Percentiles rank a stretch among this genome's conserved stretches.
Evolutionary conservation across 2,888 invertebrate species (phyloP).

Genomic region (Lathronympha strigana): DNA sequence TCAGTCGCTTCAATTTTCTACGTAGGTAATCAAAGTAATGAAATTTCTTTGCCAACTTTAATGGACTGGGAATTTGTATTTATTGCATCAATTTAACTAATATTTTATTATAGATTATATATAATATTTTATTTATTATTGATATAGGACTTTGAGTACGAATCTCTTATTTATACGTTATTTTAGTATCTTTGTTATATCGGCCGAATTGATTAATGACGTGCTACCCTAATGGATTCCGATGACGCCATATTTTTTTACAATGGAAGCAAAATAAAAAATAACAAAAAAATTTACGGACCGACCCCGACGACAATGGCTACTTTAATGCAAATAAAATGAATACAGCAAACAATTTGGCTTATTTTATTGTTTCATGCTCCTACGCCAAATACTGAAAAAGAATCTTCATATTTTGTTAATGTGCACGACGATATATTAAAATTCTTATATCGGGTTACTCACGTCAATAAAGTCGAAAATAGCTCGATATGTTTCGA

Average conservation of each 20-base stretch:
- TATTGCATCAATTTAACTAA: conserved; percentile 16
- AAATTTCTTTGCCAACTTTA: background rate
- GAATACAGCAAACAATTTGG: conserved; percentile 46
- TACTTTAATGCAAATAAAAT: conserved; percentile 58
- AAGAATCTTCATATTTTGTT: background rate
- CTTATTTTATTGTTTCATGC: conserved; percentile 8
- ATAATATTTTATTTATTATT: background rate
- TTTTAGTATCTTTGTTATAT: conserved; percentile 15
- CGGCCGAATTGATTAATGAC: conserved; percentile 37
- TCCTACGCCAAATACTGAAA: background rate
- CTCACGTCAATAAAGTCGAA: no score
- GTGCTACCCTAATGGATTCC: conserved; percentile 52
- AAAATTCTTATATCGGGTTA: no score
- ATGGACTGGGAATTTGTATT: conserved; percentile 7
- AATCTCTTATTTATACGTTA: conserved; percentile 13
- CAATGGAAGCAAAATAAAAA: conserved; percentile 54
- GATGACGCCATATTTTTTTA: conserved; percentile 55
- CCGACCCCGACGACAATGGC: conserved; percentile 70
- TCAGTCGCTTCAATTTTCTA: background rate
- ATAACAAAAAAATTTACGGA: conserved; percentile 58
- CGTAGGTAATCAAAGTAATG: background rate
- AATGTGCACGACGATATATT: no score
- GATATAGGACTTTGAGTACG: conserved; percentile 10
- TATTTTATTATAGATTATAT: no score
- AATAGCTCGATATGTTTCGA: no score